Conservation (phyloP, 2,888 invertebrate genomes). For the Thera britannica region DNA sequence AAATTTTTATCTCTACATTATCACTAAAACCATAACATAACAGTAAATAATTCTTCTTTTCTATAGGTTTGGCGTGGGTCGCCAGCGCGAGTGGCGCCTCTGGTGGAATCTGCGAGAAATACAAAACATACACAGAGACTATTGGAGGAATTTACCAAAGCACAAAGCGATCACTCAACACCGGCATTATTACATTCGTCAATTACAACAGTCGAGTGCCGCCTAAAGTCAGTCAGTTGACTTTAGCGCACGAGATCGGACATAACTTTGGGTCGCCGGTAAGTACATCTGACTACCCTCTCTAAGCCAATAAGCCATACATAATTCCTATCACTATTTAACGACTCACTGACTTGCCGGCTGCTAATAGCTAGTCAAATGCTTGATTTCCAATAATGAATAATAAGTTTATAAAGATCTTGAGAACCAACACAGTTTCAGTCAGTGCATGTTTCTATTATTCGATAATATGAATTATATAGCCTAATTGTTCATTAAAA, state of each 20-base stretch:
- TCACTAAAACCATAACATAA: too few species aligned
- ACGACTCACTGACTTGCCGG: too few species aligned
- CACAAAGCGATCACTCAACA: slow-evolving; percentile 97
- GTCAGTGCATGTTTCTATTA: too few species aligned
- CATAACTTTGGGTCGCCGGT: slow-evolving; percentile 99
- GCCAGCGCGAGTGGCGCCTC: slow-evolving; percentile 98
- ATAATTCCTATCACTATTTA: too few species aligned
- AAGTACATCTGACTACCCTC: slow-evolving; percentile 54
- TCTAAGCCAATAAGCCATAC: neutral
- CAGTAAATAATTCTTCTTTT: neutral
- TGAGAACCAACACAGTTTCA: too few species aligned
- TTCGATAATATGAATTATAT: too few species aligned
- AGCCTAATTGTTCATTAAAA: too few species aligned
- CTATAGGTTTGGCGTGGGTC: slow-evolving; percentile 97
- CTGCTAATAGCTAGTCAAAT: too few species aligned
- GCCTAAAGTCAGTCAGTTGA: slow-evolving; percentile 98
- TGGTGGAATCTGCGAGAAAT: slow-evolving; percentile 99
- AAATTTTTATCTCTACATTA: too few species aligned
- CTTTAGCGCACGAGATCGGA: slow-evolving; percentile 98
- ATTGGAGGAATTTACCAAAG: slow-evolving; percentile 97
- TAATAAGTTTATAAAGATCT: too few species aligned
- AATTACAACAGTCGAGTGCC: slow-evolving; percentile 99
- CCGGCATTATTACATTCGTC: slow-evolving; percentile 99
- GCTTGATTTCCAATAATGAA: too few species aligned
- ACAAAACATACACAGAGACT: slow-evolving; percentile 98